Evolutionary conservation across 2,888 invertebrate species (phyloP).

Genomic region (Eristalinus aeneus): DNA sequence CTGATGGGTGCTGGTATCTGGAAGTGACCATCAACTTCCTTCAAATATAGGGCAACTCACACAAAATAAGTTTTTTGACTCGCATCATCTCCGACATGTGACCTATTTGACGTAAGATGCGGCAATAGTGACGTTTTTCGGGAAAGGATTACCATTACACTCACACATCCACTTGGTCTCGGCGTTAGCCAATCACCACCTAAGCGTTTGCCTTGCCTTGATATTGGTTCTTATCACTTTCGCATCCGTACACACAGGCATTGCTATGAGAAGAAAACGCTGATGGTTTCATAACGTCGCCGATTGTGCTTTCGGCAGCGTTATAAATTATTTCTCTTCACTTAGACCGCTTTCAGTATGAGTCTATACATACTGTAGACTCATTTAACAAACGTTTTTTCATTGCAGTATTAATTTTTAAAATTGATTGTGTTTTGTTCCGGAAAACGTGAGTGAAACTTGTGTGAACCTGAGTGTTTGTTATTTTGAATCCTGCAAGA

Average conservation of each 20-base stretch:
- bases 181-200: conserved; percentile 26
- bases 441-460: background rate
- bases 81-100: background rate
- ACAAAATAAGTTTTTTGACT: background rate
- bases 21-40: background rate
- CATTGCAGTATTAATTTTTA: background rate
- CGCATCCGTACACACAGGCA: conserved; percentile 2
- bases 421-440: background rate
- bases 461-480: background rate
- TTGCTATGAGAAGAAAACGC: conserved; percentile 16
- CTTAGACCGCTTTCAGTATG: background rate
- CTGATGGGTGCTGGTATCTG: no score
- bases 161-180: background rate
- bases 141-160: conserved; percentile 6
- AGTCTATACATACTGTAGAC: background rate
- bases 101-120: background rate
- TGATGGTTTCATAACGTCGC: conserved; percentile 48
- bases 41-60: background rate
- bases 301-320: conserved; percentile 43
- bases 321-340: conserved; percentile 46
- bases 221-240: conserved; percentile 52
- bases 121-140: conserved; percentile 6
- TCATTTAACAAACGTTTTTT: background rate
- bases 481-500: background rate
- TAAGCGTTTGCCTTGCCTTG: conserved; percentile 7